Base-by-base conservation (phyloP, 2,888 invertebrate species). In the Gymnosoma rotundatum region DNA sequence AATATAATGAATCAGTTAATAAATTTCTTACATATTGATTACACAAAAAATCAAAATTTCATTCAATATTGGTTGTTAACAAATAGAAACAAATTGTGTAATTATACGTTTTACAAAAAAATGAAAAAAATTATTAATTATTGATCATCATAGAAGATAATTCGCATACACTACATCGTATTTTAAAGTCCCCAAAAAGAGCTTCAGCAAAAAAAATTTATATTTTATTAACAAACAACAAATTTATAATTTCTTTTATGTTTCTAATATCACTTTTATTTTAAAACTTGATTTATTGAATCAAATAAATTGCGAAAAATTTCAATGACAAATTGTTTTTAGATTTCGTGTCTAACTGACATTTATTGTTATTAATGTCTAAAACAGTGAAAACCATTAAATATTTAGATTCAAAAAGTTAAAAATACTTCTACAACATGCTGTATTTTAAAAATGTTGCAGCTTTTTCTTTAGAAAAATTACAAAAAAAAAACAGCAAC, bases 331-430 rank as follows among this genome's bases (percentile, higher is more conserved):
- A 79, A 79, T 73, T 60, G 73, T 36, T 73, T 78, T 60, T 67
- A 58, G 21, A 67, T 42, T 79, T 67, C 79, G 79, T 79, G 66
- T 67, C 66, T 66, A 67, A 21, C 50, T 73, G 79, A 54, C 66
- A 79, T 66, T 78, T 64, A 72, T 78, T 78, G 50, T 72, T 72
- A 78, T 78, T 70, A 78, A 63, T 78, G 64, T 48, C 42, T 18
- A 21, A 42, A 60, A 21, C 56, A 75, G 10, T 58, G 25, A 21
- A 67, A 67, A 20, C 18, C 76, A 67, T 67, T 18, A 76, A 76
- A 66, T 60, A 32, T 32, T 32, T 32, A 76, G 58, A 67, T 61
- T 20, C 20, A 66, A 48, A 60, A 16, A 2, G 8, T 20, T 12
- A 70, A 7, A 21, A 52, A 5, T 69, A 2, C 5, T 50, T 1